Evolutionary conservation across 2,797 vertebrate species (phyloP).

Genomic region (Sebastes kiyomatsui): DNA sequence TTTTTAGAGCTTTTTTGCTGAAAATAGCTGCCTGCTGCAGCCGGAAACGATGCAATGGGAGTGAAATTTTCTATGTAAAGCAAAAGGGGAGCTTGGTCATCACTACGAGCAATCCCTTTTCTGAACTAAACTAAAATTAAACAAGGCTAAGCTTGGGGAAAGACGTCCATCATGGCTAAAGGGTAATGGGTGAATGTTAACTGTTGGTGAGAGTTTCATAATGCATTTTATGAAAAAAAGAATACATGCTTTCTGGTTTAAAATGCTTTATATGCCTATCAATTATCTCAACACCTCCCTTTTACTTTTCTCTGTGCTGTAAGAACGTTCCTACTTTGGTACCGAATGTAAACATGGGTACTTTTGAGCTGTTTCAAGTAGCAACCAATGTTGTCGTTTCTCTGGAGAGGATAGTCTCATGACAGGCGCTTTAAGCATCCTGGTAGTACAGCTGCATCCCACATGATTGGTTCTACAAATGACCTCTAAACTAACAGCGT

Average conservation of each 20-base stretch:
- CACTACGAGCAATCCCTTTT: background rate
- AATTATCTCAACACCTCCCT: background rate
- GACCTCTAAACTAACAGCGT: slow-evolving; percentile 1
- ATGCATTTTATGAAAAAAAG: background rate
- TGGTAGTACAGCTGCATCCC: background rate
- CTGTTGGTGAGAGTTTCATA: background rate
- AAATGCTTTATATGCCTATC: slow-evolving; percentile 5
- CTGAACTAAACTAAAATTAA: background rate
- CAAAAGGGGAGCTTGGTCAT: too few relatives aligned
- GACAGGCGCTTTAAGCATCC: background rate
- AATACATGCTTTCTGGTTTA: background rate
- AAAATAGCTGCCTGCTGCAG: background rate
- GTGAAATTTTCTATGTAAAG: background rate
- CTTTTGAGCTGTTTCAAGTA: background rate
- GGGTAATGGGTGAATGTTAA: background rate
- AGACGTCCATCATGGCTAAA: background rate
- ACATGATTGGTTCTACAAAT: background rate
- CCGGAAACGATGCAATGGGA: background rate
- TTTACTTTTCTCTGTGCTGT: background rate
- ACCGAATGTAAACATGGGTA: background rate
- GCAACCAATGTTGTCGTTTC: background rate
- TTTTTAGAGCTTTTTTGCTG: background rate
- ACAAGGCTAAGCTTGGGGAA: background rate
- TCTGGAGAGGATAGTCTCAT: background rate
- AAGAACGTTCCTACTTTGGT: background rate